phyloP scores from a whole-genome alignment of 1,140 invertebrate genomes.

The Panagrolaimus sp. region DNA sequence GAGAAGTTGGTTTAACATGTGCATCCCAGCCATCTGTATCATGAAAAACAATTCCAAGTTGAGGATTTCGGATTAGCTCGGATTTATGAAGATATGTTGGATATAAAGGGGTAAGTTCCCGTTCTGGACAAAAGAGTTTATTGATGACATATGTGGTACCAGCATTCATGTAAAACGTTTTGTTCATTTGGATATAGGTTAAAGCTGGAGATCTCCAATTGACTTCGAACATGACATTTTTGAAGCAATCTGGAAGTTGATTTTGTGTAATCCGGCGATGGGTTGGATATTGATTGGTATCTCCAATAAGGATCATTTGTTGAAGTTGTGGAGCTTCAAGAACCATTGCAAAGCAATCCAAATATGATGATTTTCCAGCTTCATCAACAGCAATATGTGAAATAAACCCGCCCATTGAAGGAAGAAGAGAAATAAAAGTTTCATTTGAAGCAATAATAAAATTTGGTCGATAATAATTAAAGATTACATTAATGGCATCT shows the following conservation, averaged over 20 bases:
- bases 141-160: not conserved
- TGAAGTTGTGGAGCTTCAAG: not conserved
- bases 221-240: not conserved
- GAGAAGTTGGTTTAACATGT: not conserved
- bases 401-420: not conserved
- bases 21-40: not conserved
- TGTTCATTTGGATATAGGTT: not conserved
- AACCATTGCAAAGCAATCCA: not conserved
- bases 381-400: not conserved
- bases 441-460: conserved; percentile 1
- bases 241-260: not conserved
- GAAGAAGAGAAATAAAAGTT: not conserved
- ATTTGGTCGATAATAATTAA: not conserved
- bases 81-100: not conserved
- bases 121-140: not conserved
- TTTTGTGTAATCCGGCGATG: not conserved
- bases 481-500: not conserved
- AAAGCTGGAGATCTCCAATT: not conserved
- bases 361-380: not conserved
- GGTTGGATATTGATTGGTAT: not conserved
- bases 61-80: not conserved
- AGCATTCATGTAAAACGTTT: not conserved
- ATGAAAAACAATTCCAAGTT: not conserved
- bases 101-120: no score
- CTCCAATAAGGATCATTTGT: not conserved